phyloP scores from a whole-genome alignment of 2,888 invertebrate species.

The Acrobasis consociella region DNA sequence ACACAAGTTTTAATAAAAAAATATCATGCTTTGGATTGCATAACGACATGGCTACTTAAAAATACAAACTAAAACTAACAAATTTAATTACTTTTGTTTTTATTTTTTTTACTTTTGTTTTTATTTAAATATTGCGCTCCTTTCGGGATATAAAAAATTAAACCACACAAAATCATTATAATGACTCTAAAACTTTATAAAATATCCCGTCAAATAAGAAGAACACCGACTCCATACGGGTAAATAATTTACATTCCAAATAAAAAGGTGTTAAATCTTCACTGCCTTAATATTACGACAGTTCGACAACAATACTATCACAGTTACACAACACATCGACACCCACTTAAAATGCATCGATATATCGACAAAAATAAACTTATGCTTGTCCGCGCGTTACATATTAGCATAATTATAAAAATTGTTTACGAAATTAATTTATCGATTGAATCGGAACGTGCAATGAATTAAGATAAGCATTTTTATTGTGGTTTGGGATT shows the following conservation, averaged over 20 bases:
- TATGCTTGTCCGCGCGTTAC: conserved; percentile 17
- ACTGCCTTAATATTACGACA: conserved; percentile 22
- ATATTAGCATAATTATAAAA: conserved; percentile 29
- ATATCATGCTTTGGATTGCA: too few relatives aligned
- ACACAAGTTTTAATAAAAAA: too few relatives aligned
- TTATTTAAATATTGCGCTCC: too few relatives aligned
- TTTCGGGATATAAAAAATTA: too few relatives aligned
- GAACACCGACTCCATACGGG: not conserved
- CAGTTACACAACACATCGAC: conserved; percentile 30
- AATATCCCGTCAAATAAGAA: not conserved
- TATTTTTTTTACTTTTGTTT: too few relatives aligned
- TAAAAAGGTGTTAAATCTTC: conserved; percentile 1
- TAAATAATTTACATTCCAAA: not conserved
- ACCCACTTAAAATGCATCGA: conserved; percentile 23
- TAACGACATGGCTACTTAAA: too few relatives aligned
- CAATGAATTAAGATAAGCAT: conserved; percentile 1
- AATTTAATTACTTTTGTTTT: too few relatives aligned
- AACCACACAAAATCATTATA: too few relatives aligned
- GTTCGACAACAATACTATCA: conserved; percentile 28
- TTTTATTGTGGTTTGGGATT: not conserved
- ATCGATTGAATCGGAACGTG: conserved; percentile 7
- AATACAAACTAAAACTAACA: too few relatives aligned
- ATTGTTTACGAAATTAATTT: conserved; percentile 12
- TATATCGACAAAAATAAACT: conserved; percentile 1
- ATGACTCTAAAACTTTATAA: too few relatives aligned